Evolutionary conservation across 2,888 invertebrate genomes (phyloP).

Genomic region (Nemotelus nigrinus): DNA sequence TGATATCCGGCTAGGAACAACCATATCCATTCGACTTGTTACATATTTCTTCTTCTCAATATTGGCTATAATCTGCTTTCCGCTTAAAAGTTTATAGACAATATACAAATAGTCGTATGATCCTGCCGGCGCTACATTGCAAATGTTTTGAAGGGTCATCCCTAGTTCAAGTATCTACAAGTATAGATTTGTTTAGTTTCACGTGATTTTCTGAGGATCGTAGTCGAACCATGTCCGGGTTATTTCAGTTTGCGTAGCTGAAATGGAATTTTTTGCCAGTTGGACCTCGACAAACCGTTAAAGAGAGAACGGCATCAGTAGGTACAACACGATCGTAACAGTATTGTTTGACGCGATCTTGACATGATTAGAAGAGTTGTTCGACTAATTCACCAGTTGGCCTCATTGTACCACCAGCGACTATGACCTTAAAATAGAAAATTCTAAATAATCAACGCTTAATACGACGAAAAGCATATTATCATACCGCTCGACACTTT

Average conservation of each 20-base stretch:
- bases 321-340: slow-evolving; percentile 94
- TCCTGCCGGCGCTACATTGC: too few species aligned
- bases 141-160: too few species aligned
- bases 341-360: slow-evolving; percentile 74
- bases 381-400: slow-evolving; percentile 88
- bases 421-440: slow-evolving; percentile 71
- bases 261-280: slow-evolving; percentile 78
- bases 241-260: slow-evolving; percentile 76
- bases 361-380: slow-evolving; percentile 71
- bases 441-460: slow-evolving; percentile 25
- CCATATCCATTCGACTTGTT: too few species aligned
- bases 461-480: not conserved
- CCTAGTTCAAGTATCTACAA: too few species aligned
- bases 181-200: too few species aligned
- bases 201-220: too few species aligned
- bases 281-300: slow-evolving; percentile 80
- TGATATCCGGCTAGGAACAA: too few species aligned
- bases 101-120: too few species aligned
- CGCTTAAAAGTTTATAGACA: too few species aligned
- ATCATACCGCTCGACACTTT: slow-evolving; percentile 75
- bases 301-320: slow-evolving; percentile 80
- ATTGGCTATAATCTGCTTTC: too few species aligned
- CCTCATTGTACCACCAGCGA: slow-evolving; percentile 98
- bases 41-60: too few species aligned
- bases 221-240: slow-evolving; percentile 72